Percentiles rank a stretch among this genome's conserved stretches.
Conservation (phyloP, 2,888 invertebrate genomes). For the Cephus spinipes region DNA sequence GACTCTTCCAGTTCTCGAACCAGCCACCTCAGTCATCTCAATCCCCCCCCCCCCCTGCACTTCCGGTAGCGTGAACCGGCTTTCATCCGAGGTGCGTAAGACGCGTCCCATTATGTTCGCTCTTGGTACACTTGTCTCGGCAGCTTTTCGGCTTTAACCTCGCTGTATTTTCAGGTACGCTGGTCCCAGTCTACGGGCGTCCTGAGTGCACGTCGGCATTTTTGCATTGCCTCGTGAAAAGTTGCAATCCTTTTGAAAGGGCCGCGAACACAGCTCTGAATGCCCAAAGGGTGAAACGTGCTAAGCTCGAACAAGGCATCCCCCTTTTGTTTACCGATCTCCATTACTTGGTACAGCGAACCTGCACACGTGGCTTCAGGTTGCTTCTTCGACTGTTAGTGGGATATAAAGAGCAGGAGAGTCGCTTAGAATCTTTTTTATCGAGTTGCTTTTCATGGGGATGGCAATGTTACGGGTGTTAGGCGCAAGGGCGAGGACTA, state of each 20-base stretch:
- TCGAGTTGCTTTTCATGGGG: not conserved
- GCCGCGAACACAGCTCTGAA: not conserved
- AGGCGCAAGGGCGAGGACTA: not conserved
- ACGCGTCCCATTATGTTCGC: conserved; percentile 42
- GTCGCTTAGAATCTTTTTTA: not conserved
- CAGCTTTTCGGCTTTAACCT: conserved; percentile 14
- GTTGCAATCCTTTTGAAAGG: not conserved
- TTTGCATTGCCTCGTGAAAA: conserved; percentile 3
- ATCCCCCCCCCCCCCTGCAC: not conserved
- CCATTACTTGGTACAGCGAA: not conserved
- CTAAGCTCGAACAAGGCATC: not conserved
- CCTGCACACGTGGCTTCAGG: not conserved
- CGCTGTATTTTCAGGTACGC: not conserved
- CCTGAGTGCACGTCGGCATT: not conserved
- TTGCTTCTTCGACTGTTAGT: not conserved
- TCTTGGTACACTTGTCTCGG: conserved; percentile 28
- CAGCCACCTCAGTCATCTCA: not conserved
- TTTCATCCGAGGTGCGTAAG: conserved; percentile 33
- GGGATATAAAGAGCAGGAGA: not conserved
- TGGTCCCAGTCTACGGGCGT: not conserved
- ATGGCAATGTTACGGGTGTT: not conserved
- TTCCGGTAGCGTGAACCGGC: conserved; percentile 6
- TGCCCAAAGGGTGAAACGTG: not conserved
- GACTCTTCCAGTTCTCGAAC: not conserved
- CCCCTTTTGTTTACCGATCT: not conserved